A percentile compares a stretch with the other conserved stretches of the same genome.
These are phyloP conservation scores for Pyrocoelia pectoralis DNA, from an alignment of 2,888 invertebrate genomes.

Conservation along the genomic window DNA sequence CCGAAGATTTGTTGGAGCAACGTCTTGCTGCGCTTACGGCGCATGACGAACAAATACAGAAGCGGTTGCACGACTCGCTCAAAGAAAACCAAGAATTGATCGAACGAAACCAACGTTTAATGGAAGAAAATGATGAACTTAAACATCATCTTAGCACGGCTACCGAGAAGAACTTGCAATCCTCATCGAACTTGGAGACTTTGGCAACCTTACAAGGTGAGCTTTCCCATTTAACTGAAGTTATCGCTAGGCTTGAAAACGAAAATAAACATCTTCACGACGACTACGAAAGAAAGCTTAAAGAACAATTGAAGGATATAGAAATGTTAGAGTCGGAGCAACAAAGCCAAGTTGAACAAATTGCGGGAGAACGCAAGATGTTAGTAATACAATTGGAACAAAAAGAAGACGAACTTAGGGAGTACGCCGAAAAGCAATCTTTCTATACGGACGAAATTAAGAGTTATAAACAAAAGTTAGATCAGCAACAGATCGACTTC, in stretches of 20 bases:
- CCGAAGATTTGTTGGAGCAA: conserved; percentile 70
- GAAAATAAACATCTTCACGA: conserved; percentile 61
- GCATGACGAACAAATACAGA: conserved; percentile 69
- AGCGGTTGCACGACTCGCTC: conserved; percentile 66
- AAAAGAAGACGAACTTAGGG: conserved; percentile 58
- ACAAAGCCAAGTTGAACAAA: conserved; percentile 56
- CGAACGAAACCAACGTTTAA: conserved; percentile 63
- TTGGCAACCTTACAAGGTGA: conserved; percentile 61
- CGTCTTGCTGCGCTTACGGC: conserved; percentile 69
- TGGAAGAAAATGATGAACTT: conserved; percentile 33
- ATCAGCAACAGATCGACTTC: conserved; percentile 33
- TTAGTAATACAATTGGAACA: conserved; percentile 55
- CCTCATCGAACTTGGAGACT: conserved; percentile 52
- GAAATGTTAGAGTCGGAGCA: conserved; percentile 64
- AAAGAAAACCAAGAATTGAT: conserved; percentile 66
- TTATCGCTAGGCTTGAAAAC: conserved; percentile 61
- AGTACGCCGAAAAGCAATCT: conserved; percentile 41
- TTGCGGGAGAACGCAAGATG: conserved; percentile 53
- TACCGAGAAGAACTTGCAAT: conserved; percentile 29
- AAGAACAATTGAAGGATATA: conserved; percentile 58
- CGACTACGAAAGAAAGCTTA: conserved; percentile 58
- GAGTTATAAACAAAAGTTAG: conserved; percentile 39
- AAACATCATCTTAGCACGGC: conserved; percentile 31
- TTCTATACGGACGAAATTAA: conserved; percentile 40
- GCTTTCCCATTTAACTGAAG: conserved; percentile 61